Base-by-base conservation (phyloP, 1,140 invertebrate genomes). In the Heliconius nattereri region DNA sequence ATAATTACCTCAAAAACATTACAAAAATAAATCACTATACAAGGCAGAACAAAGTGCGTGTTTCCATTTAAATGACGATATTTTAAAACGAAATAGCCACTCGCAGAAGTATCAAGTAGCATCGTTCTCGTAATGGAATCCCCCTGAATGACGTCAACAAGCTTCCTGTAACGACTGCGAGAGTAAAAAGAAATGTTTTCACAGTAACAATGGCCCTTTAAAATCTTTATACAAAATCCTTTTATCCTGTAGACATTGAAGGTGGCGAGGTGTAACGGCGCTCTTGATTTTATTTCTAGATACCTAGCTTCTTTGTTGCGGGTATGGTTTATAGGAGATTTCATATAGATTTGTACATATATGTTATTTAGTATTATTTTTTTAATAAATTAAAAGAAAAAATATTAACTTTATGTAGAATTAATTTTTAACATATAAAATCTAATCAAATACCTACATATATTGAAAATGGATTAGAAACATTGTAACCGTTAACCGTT, bases 101-200 rank as follows among this genome's bases (percentile, higher is more conserved):
- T 77, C 76, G 72, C 76, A 77, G 71, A 72, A 66, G 60, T 66
- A 66, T 66, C 60, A 66, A 79, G 66, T 79, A 76, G 73, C 78
- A 71, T 75, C 73, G 75, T 79, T 79, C 73, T 35, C 70, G 78
- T 79, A 79, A 79, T 79, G 72, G 73, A 79, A 79, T 79, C 78
- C 79, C 49, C 75, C 75, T 73, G 45, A 80, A 76, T 73, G 70
- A 77, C 76, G 70, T 80, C 74, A 76, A 76, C 57, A 70, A 76
- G 52, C 71, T 45, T 76, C 75, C 79, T 54, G 71, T 75, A 76
- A 80, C 75, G 75, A 76, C 79, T 80, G 52, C 40, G 79, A 80
- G 49, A 72, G 75, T 76, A 76, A 80, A 76, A 76, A 73, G 78
- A 79, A 66, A 79, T 80, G 76, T 83, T 83, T 83, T 79, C 71